A percentile compares a stretch with the other conserved stretches of the same genome.
Conservation (phyloP, 2,113 vertebrate species). For the Argyrosomus japonicus region DNA sequence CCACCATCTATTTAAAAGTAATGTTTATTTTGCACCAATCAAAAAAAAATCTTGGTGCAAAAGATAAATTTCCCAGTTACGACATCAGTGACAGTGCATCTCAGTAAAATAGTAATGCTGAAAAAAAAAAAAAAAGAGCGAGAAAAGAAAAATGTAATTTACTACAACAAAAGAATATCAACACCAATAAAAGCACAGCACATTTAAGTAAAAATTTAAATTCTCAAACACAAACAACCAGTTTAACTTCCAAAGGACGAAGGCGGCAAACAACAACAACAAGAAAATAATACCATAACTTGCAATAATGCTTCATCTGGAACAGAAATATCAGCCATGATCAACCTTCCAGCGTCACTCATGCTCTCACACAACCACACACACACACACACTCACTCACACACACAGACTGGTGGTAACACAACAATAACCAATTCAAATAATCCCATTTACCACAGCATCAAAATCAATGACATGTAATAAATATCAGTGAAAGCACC, state of each 20-base stretch:
- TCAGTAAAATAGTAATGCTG: constrained; percentile 68
- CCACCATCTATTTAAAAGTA: constrained; percentile 61
- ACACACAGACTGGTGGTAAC: constrained; percentile 39
- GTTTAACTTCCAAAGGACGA: constrained; percentile 58
- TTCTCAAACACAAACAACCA: constrained; percentile 61
- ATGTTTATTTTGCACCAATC: constrained; percentile 78
- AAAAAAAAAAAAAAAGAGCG: constrained; percentile 46
- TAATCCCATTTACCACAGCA: constrained; percentile 71
- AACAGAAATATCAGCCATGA: constrained; percentile 45
- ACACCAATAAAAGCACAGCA: constrained; percentile 67
- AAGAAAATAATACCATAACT: constrained; percentile 68
- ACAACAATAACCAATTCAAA: constrained; percentile 61
- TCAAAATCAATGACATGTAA: constrained; percentile 77
- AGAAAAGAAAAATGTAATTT: constrained; percentile 33
- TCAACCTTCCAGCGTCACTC: constrained; percentile 32
- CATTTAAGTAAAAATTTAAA: constrained; percentile 54
- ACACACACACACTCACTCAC: constrained; percentile 21
- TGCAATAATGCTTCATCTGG: constrained; percentile 67
- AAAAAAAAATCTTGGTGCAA: constrained; percentile 67
- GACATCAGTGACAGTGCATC: constrained; percentile 78
- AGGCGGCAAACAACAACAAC: constrained; percentile 23
- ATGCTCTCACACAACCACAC: constrained; percentile 6
- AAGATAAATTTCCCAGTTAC: constrained; percentile 70
- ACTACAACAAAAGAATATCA: constrained; percentile 66
- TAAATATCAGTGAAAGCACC: constrained; percentile 82